phyloP scores from a whole-genome alignment of 2,113 vertebrate species.

The Siniperca chuatsi region DNA sequence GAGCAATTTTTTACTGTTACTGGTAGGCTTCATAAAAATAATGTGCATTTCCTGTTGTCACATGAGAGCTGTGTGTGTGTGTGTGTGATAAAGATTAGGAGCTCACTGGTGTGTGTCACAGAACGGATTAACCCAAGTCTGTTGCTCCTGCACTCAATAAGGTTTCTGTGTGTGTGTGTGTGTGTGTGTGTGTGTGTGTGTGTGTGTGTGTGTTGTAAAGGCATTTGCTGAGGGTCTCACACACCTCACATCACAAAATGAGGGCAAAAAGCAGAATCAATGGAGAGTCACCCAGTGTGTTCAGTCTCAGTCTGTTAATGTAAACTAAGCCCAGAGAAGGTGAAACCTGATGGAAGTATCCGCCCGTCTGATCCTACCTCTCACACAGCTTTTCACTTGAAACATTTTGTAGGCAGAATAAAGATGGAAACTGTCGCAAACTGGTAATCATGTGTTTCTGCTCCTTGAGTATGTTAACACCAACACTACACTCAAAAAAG shows the following conservation, averaged over 20 bases:
- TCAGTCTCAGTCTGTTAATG: not conserved
- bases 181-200: slow-evolving; percentile 21
- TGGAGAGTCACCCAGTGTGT: not conserved
- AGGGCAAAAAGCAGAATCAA: slow-evolving; percentile 4
- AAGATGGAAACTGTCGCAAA: not conserved
- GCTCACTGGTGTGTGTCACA: slow-evolving; percentile 76
- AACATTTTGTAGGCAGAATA: not conserved
- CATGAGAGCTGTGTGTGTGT: slow-evolving; percentile 29
- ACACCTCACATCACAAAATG: slow-evolving; percentile 30
- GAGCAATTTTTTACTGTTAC: not conserved
- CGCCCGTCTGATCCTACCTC: not conserved
- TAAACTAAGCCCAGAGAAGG: not conserved
- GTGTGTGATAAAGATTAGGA: slow-evolving; percentile 62
- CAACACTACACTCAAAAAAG: not conserved
- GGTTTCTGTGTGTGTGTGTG: slow-evolving; percentile 36
- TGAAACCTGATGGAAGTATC: not conserved
- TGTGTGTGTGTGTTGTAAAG: slow-evolving; percentile 28
- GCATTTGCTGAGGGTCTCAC: slow-evolving; percentile 23
- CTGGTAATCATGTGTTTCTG: not conserved
- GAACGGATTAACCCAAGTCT: slow-evolving; percentile 75
- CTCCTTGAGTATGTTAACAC: not conserved
- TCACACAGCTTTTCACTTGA: not conserved
- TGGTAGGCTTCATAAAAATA: slow-evolving; percentile 22
- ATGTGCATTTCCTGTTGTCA: slow-evolving; percentile 60
- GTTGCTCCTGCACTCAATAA: slow-evolving; percentile 58